Base-by-base conservation (phyloP, 2,888 invertebrate genomes). In the Drosophila aldrichi region DNA sequence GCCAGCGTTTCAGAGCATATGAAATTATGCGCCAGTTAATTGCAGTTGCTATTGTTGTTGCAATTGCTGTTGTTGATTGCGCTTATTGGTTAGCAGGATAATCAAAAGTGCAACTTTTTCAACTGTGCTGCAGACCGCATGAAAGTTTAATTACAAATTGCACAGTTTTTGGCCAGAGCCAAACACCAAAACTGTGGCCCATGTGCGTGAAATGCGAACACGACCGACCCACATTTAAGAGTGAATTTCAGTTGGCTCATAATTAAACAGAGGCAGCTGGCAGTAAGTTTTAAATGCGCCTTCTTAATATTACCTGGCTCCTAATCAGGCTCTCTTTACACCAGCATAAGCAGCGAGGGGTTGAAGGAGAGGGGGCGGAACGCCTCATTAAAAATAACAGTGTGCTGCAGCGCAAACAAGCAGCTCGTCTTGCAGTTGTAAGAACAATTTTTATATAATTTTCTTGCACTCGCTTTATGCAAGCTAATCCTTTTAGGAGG, bases 51-150 rank as follows among this genome's bases (percentile, higher is more conserved):
- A 46, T 40, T 44, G 60, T 43, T 56, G 62, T 25, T 74, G 64
- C 48, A 64, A 62, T 63, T 67, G 64, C 48, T 66, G 64, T 63
- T 67, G 80, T 77, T 73, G 77, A 83, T 83, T 85, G 78, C 74
- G 78, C 78, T 77, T 77, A 88, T 88, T 89, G 86, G 86, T 82
- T 77, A 74, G 77, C 73, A 70, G 76, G 80, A 83, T 83, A 86
- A 87, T 86, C 89, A 88, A 88, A 88, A 78, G 80, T 77, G 67
- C 69, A 89, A 89, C 87, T 82, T 82, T 87, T 77, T 60, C 54
- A 64, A 69, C 59, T 56, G 61, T 34, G 44, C 41, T 40, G 44
- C 40, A 46, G 62, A 73, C 79, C 73, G 61, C 76, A 86, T 73
- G 55, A 77, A 88, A 84, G 74, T 88, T 86, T 83, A 74, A 81